Evolutionary conservation across 2,888 invertebrate species (phyloP).

Genomic region (Drosophila mimica): DNA sequence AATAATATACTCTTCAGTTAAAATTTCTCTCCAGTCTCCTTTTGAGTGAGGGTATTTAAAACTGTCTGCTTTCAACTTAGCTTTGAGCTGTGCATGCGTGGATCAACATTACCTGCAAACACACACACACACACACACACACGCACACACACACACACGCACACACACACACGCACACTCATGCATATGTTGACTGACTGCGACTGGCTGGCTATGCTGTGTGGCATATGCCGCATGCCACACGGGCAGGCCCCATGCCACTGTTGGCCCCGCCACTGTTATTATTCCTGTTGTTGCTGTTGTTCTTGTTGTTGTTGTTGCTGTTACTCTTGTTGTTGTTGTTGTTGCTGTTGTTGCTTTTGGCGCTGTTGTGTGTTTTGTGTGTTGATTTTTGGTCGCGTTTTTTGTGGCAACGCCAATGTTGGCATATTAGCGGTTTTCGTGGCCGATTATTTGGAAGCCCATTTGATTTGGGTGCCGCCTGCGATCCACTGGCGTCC

Average conservation of each 20-base stretch:
- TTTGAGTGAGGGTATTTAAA: not conserved
- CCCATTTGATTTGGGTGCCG: conserved; percentile 65
- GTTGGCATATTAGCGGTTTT: conserved; percentile 81
- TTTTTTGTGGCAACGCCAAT: conserved; percentile 43
- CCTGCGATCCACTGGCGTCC: conserved; percentile 1
- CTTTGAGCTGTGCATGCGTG: conserved; percentile 10
- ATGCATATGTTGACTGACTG: conserved; percentile 19
- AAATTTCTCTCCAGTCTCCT: not conserved
- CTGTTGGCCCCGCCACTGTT: not conserved
- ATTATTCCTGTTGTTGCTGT: not conserved
- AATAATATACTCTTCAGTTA: not conserved
- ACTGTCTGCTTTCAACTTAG: not conserved
- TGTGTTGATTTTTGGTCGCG: conserved; percentile 68
- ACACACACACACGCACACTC: not conserved
- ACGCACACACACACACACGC: not conserved
- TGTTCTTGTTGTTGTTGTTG: not conserved
- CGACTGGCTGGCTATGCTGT: conserved; percentile 21
- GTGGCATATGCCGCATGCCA: conserved; percentile 42
- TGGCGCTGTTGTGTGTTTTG: conserved; percentile 23
- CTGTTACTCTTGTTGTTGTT: not conserved
- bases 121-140: not conserved
- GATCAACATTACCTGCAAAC: conserved; percentile 36
- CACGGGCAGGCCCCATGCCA: conserved; percentile 42
- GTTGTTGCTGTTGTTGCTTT: conserved; percentile 18
- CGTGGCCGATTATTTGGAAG: conserved; percentile 78